Evolutionary conservation across 2,888 invertebrate species (phyloP).

Genomic region (Machimus atricapillus): DNA sequence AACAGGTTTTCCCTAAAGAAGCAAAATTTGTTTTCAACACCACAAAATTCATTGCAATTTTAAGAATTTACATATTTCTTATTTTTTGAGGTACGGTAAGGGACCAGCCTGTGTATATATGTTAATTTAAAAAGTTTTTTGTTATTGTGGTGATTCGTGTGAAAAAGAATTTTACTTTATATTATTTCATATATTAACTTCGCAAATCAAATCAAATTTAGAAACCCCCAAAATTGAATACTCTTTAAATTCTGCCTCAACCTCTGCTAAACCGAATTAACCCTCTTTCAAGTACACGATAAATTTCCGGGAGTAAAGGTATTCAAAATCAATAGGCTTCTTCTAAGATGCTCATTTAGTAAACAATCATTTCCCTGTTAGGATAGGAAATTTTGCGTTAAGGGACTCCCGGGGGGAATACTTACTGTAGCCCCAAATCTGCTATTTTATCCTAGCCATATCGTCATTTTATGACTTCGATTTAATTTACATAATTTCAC

Average conservation of each 20-base stretch:
- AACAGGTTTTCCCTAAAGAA: too few relatives aligned
- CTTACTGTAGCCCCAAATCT: neutral
- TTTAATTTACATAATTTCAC: neutral
- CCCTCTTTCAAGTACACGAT: neutral
- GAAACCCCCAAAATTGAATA: neutral
- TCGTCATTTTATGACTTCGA: neutral
- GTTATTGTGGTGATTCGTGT: too few relatives aligned
- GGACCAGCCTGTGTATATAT: too few relatives aligned
- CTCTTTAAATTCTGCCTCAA: neutral
- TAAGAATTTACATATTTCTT: too few relatives aligned
- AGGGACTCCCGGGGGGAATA: neutral
- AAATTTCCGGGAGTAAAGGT: neutral
- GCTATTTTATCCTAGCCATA: neutral
- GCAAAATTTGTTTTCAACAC: too few relatives aligned
- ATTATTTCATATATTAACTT: neutral
- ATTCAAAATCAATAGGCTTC: neutral
- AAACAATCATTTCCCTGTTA: neutral
- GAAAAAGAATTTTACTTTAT: too few relatives aligned
- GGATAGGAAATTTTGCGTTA: neutral
- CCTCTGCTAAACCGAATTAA: neutral
- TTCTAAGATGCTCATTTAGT: neutral
- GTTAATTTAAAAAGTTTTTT: too few relatives aligned
- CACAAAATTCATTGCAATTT: too few relatives aligned
- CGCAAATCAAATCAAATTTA: neutral
- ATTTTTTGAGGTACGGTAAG: too few relatives aligned